Evolutionary conservation across 2,797 vertebrate genomes (phyloP).

Genomic region (Myotis findleyi): DNA sequence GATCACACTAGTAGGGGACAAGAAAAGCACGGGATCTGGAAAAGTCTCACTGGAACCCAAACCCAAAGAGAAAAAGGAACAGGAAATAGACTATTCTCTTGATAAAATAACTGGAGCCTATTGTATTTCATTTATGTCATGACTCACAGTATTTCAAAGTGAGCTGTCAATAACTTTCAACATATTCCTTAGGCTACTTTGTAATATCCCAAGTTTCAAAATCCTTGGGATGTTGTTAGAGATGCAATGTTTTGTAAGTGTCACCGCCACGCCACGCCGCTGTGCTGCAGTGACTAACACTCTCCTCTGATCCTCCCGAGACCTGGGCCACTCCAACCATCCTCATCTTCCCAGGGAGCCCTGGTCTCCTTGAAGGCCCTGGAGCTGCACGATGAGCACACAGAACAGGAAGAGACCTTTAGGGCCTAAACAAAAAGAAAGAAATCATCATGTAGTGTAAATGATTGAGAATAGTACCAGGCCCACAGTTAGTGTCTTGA

Average conservation of each 20-base stretch:
- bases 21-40: neutral
- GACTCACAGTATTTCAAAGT: neutral
- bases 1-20: neutral
- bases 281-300: no score
- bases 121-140: neutral
- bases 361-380: neutral
- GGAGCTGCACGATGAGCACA: neutral
- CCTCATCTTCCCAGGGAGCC: neutral
- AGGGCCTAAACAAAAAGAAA: neutral
- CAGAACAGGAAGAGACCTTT: neutral
- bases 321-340: neutral
- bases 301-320: neutral
- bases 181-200: neutral
- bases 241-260: neutral
- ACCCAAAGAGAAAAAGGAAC: neutral
- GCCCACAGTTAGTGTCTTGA: neutral
- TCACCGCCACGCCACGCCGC: neutral
- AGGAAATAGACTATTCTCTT: neutral
- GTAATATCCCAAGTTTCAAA: neutral
- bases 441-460: neutral
- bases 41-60: neutral
- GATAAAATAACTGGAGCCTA: neutral
- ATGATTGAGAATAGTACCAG: neutral
- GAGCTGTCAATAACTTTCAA: neutral
- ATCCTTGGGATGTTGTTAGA: neutral